Evolutionary conservation across 2,888 invertebrate species (phyloP), one percentile per base, ranked within the genome.

Genomic region (Orchestes rusci): DNA sequence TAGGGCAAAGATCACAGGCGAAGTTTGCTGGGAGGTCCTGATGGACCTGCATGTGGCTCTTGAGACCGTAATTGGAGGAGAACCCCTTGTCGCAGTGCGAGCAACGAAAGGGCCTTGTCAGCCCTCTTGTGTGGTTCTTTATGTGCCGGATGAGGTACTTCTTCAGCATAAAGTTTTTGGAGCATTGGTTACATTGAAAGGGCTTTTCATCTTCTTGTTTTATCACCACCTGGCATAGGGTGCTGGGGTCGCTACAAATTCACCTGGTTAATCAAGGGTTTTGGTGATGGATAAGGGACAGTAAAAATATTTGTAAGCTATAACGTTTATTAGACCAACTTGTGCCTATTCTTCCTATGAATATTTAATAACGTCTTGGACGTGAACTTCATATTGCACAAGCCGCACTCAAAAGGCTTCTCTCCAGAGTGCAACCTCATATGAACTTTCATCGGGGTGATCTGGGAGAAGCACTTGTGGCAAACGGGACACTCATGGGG

Each of bases 1-100:
- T 75, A 0, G 73, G 72, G 49, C 79, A 80, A 1, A 74, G 63
- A 1, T 73, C 68, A 52, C 79, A 79, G 30, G 54, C 46, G 41
- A 53, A 57, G 12, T 48, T 47, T 1, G 45, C 32, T 1, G 29
- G 18, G 10, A 18, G 16, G 16, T 42, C 23, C 13, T 40, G 42
- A 16, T 50, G 50, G 15, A 44, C 31, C n/a, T 37, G 48, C 32
- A 48, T 48, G 43, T 56, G 56, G 4, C 46, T 47, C 18, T 48
- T 53, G 2, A 56, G 37, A 33, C 45, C 46, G 23, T 50, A 51
- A 16, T 50, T 50, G 38, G 51, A 43, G 17, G 51, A 52, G 35
- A 72, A 73, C 0, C 62, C 56, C 50, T 70, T 72, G 0, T 59
- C 51, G 44, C 73, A 73, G 0, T 50, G 30, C 0, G 54, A 43